Conservation (phyloP, 1,140 invertebrate genomes). For the Diachasmimorpha longicaudata region DNA sequence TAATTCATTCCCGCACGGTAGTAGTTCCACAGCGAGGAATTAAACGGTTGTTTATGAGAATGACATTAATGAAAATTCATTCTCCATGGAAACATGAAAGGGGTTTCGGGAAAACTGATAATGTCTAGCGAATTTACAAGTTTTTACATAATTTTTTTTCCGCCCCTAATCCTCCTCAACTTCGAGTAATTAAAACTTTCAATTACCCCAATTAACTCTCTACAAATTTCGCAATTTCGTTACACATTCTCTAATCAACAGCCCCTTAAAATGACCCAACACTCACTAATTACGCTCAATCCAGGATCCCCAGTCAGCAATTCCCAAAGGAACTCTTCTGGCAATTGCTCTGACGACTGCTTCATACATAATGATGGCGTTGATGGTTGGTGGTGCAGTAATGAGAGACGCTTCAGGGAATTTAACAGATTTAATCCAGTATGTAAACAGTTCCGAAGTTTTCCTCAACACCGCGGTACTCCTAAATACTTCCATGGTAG, state of each 20-base stretch:
- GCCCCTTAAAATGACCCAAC: background rate
- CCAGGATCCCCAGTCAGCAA: conserved; percentile 89
- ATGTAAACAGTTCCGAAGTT: background rate
- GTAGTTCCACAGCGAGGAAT: too few relatives aligned
- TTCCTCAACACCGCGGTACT: conserved; percentile 22
- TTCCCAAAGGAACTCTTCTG: conserved; percentile 88
- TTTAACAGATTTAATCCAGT: conserved; percentile 59
- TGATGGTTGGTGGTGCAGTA: conserved; percentile 77
- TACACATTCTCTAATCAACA: too few relatives aligned
- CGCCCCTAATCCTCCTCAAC: background rate
- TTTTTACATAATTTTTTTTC: background rate
- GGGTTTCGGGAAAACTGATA: too few relatives aligned
- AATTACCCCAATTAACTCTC: background rate
- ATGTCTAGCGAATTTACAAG: too few relatives aligned
- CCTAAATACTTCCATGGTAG: conserved; percentile 19
- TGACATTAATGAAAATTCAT: too few relatives aligned
- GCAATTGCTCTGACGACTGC: conserved; percentile 85
- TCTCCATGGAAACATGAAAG: too few relatives aligned
- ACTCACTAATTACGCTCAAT: conserved; percentile 25
- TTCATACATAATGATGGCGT: conserved; percentile 84
- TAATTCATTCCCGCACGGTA: too few relatives aligned
- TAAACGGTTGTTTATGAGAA: too few relatives aligned
- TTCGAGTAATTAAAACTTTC: background rate
- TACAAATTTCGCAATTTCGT: background rate
- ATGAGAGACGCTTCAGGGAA: conserved; percentile 79